Percentiles rank a stretch among this genome's conserved stretches.
Evolutionary conservation across 2,113 vertebrate species (phyloP).

Genomic region (Leptobrachium ailaonicum): DNA sequence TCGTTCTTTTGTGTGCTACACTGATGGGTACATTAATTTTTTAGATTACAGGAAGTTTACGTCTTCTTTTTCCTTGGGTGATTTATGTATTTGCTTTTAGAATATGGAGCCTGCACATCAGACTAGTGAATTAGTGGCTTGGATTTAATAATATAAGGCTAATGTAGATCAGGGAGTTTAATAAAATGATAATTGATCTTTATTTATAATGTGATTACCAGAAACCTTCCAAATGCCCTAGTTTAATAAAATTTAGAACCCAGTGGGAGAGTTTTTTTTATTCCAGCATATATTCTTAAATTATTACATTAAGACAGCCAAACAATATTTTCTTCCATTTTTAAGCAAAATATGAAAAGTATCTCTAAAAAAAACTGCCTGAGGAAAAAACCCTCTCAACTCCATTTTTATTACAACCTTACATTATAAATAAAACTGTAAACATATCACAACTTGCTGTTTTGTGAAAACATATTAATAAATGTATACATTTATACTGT

Average conservation of each 20-base stretch:
- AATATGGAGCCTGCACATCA: slow-evolving; percentile 23
- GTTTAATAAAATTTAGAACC: background rate
- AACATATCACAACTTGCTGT: too few relatives aligned
- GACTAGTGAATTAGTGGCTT: slow-evolving; percentile 19
- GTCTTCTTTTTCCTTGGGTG: slow-evolving; percentile 1
- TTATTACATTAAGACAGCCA: background rate
- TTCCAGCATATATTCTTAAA: too few relatives aligned
- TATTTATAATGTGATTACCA: slow-evolving; percentile 18
- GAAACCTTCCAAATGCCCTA: background rate
- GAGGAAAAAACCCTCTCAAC: too few relatives aligned
- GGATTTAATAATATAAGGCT: background rate
- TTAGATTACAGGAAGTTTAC: slow-evolving; percentile 36
- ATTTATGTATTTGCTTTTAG: slow-evolving; percentile 24
- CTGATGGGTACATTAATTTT: slow-evolving; percentile 30
- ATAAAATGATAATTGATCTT: slow-evolving; percentile 28
- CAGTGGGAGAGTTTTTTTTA: background rate
- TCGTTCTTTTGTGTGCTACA: slow-evolving; percentile 19
- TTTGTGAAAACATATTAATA: too few relatives aligned
- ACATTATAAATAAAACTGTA: too few relatives aligned
- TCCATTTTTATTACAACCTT: too few relatives aligned
- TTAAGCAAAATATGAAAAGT: too few relatives aligned
- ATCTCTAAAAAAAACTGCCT: too few relatives aligned
- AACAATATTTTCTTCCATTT: too few relatives aligned
- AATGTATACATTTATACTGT: too few relatives aligned
- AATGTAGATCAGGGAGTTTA: slow-evolving; percentile 20